These are phyloP conservation scores for Etheostoma perlongum DNA, from an alignment of 2,797 vertebrate species.

Conservation along the genomic window DNA sequence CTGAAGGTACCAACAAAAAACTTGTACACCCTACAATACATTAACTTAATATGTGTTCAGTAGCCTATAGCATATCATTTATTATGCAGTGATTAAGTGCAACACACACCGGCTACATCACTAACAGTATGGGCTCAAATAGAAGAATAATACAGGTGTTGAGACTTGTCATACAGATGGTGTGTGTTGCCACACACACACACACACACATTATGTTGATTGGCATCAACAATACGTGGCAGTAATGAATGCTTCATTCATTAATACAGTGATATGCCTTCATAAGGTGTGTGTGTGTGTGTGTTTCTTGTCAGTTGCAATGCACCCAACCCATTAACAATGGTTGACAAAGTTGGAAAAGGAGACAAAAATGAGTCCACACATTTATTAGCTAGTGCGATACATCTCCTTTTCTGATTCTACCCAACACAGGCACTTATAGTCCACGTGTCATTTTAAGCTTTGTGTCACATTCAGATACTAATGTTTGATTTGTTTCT, in stretches of 20 bases:
- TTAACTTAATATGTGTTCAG: not conserved
- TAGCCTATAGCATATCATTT: not conserved
- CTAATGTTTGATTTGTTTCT: conserved; percentile 12
- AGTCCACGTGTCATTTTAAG: not conserved
- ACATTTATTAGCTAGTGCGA: conserved; percentile 19
- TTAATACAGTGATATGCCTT: not conserved
- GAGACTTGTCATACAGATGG: not conserved
- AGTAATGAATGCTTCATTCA: not conserved
- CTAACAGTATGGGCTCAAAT: not conserved
- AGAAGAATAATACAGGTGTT: not conserved
- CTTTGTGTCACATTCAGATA: conserved; percentile 9
- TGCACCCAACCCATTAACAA: not conserved
- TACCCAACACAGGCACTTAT: conserved; percentile 12
- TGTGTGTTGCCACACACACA: conserved; percentile 28
- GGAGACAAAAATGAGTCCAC: not conserved
- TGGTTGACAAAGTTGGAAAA: not conserved
- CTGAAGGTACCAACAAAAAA: not conserved
- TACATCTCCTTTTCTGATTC: not conserved
- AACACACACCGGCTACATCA: conserved; percentile 18
- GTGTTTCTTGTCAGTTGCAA: conserved; percentile 5
- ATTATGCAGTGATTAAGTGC: not conserved
- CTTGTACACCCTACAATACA: not conserved
- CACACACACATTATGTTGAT: not conserved
- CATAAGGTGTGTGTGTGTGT: too few species aligned
- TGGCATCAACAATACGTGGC: conserved; percentile 10